These are phyloP conservation scores for Neoascia interrupta DNA, from an alignment of 2,888 invertebrate genomes.

Conservation along the genomic window DNA sequence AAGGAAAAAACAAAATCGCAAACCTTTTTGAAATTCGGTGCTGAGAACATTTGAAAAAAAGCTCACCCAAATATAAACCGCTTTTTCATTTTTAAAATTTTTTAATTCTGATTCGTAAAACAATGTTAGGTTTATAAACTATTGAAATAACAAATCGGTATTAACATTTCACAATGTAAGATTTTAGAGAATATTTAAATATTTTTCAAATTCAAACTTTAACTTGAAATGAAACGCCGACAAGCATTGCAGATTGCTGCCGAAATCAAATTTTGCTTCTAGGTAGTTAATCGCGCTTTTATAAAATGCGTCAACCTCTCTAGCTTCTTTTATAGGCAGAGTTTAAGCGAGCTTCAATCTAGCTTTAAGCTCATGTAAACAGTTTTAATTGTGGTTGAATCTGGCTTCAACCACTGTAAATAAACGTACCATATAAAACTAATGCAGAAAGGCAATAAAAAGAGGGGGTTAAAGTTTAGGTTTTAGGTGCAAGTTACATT, in stretches of 20 bases:
- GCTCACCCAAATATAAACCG: conserved; percentile 7
- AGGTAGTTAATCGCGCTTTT: not conserved
- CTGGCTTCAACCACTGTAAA: no score
- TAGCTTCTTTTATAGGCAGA: no score
- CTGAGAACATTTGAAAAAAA: conserved; percentile 17
- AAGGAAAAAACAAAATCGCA: conserved; percentile 24
- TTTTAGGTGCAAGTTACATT: no score
- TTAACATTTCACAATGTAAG: conserved; percentile 3
- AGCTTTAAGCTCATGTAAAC: no score
- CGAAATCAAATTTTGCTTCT: conserved; percentile 8
- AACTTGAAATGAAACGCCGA: not conserved
- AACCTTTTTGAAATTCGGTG: conserved; percentile 22
- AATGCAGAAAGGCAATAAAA: no score
- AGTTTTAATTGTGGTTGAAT: no score
- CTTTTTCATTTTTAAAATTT: not conserved
- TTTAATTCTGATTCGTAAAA: conserved; percentile 1
- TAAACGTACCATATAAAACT: no score
- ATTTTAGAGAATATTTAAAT: not conserved
- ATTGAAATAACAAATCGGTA: conserved; percentile 15
- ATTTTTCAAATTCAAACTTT: conserved; percentile 2
- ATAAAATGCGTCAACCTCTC: not conserved
- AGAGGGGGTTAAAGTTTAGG: no score
- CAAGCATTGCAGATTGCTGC: not conserved
- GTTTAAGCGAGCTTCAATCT: no score
- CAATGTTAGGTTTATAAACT: conserved; percentile 10